Percentiles rank a stretch among this genome's conserved stretches.
Conservation (phyloP, 2,113 vertebrate genomes). For the Coregonus clupeaformis region DNA sequence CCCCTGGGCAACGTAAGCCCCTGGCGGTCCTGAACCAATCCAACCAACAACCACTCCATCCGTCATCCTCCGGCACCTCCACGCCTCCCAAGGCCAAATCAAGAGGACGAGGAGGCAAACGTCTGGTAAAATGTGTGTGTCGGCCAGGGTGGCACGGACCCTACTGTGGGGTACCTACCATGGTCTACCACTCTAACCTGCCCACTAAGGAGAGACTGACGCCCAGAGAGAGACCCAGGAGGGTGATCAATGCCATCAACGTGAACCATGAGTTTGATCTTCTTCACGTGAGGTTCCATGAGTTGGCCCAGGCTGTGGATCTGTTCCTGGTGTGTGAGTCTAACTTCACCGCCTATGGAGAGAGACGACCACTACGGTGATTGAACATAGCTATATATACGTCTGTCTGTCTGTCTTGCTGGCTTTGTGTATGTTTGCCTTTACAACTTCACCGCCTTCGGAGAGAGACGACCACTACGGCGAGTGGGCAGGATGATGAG, state of each 20-base stretch:
- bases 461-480: too few species aligned
- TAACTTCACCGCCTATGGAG: constrained; percentile 96
- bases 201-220: constrained; percentile 94
- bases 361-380: constrained; percentile 83
- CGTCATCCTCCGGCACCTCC: constrained; percentile 24
- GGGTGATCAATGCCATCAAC: constrained; percentile 96
- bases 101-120: constrained; percentile 73
- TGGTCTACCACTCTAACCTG: constrained; percentile 96
- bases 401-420: background rate
- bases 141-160: constrained; percentile 95
- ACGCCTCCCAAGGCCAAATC: constrained; percentile 43
- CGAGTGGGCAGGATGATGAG: too few species aligned
- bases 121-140: constrained; percentile 93
- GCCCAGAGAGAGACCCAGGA: constrained; percentile 82
- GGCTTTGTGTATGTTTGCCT: background rate
- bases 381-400: background rate
- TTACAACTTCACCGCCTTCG: background rate
- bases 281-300: constrained; percentile 90
- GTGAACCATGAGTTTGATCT: constrained; percentile 98
- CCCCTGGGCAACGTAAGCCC: constrained; percentile 56
- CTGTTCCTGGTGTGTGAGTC: constrained; percentile 95
- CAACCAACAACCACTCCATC: constrained; percentile 17
- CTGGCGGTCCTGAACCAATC: constrained; percentile 50
- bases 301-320: constrained; percentile 88
- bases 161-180: constrained; percentile 94